Base-by-base conservation (phyloP, 2,797 vertebrate species). In the Clarias laeviceps region DNA sequence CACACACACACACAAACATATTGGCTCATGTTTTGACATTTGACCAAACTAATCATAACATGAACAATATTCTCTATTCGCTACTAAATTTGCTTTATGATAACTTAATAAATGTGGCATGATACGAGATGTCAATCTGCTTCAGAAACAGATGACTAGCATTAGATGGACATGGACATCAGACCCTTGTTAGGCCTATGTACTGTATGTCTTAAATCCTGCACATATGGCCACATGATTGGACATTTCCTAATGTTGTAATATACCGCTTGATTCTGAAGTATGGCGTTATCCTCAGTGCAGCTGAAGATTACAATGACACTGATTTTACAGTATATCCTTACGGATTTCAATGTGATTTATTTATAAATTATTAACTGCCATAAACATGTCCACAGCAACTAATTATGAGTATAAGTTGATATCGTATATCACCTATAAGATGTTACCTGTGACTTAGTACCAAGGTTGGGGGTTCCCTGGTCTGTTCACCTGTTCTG, bases 1-100 rank as follows among this genome's bases (percentile, higher is more conserved):
- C 92, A 88, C 90, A 89, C 90, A 89, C 91, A 90, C 89, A 66
- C 69, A 40, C 37, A 40, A n/a, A n/a, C 34, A 70, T 37, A 70
- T 40, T 8, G 5, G 4, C 12, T 78, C 76, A 78, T 61, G 37
- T 78, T 40, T 37, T 61, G 56, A 37, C 76, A 94, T 93, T 87
- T 93, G 92, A 92, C 90, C 91, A 88, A 87, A 81, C 85, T 69
- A 80, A 69, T 89, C 89, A 91, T 88, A 89, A 85, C 88, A 50
- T 80, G 83, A 87, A 93, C 91, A 82, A 91, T 91, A 90, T 91
- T 80, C 50, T 88, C 68, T 76, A 81, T 88, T 90, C 87, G 73
- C 80, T 80, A 85, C 91, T 90, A 89, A 93, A 93, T 9, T 29
- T 86, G 89, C 82, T 88, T 93, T 92, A 86, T 50, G 34, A 74